A percentile compares a stretch with the other conserved stretches of the same genome.
Conservation (phyloP, 1,140 invertebrate genomes). For the Tetragonula clypearis region DNA sequence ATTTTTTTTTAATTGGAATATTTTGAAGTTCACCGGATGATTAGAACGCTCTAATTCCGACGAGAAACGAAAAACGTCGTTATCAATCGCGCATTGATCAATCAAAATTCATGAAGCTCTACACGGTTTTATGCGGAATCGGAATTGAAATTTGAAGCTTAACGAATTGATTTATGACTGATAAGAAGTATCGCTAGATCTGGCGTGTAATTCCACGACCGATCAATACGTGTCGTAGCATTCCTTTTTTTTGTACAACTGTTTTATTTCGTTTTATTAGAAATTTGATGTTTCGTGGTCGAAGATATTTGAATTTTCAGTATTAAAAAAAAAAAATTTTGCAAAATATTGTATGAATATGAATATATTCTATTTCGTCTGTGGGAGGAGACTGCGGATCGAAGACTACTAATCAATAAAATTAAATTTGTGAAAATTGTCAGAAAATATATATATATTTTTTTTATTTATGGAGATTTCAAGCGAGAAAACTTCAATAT, state of each 20-base stretch:
- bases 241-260: background rate
- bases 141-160: background rate
- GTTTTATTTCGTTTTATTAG: background rate
- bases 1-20: background rate
- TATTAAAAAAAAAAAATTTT: too few species aligned
- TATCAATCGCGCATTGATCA: background rate
- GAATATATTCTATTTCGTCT: too few species aligned
- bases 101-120: background rate
- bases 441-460: too few species aligned
- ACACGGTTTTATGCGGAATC: background rate
- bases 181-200: background rate
- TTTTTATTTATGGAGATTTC: too few species aligned
- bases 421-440: too few species aligned
- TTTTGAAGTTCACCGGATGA: background rate
- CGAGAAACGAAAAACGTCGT: background rate
- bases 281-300: background rate
- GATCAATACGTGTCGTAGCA: background rate
- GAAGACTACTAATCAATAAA: too few species aligned
- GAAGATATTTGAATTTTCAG: background rate
- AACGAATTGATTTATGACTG: background rate
- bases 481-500: too few species aligned
- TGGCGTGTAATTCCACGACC: background rate
- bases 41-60: background rate
- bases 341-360: too few species aligned
- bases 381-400: too few species aligned